A percentile compares a stretch with the other conserved stretches of the same genome.
Conservation (phyloP, 2,888 invertebrate genomes). For the Aphodius granarius region DNA sequence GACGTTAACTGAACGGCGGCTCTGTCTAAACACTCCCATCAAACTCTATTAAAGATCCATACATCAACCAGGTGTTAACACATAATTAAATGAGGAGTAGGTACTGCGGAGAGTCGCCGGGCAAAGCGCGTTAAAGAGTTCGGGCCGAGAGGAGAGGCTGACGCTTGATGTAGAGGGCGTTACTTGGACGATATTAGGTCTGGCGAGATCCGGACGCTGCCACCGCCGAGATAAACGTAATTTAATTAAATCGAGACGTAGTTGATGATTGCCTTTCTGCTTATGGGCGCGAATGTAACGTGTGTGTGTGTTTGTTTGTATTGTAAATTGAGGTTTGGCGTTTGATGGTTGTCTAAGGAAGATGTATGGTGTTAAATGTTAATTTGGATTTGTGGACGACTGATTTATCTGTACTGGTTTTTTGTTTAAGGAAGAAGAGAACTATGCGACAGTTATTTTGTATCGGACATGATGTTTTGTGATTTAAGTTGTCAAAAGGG, state of each 20-base stretch:
- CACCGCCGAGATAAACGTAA: background rate
- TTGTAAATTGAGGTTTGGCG: background rate
- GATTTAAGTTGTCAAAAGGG: no score
- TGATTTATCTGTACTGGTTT: no score
- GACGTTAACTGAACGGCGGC: background rate
- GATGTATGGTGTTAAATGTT: no score
- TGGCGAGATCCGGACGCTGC: background rate
- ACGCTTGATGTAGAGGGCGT: background rate
- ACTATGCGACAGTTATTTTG: no score
- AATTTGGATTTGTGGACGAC: no score
- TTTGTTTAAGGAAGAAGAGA: no score
- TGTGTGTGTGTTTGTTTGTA: background rate
- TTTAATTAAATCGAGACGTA: background rate
- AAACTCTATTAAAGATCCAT: conserved; percentile 22
- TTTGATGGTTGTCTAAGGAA: no score
- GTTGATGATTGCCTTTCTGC: conserved; percentile 1
- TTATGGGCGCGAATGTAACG: background rate
- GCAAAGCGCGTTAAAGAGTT: background rate
- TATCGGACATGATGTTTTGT: no score
- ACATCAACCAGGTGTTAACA: conserved; percentile 23
- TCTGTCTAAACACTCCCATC: conserved; percentile 24
- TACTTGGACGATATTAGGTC: background rate
- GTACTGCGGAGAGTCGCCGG: background rate
- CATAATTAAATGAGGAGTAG: conserved; percentile 9
- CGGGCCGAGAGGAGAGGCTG: background rate